Percentiles rank a stretch among this genome's conserved stretches.
Evolutionary conservation across 2,888 invertebrate genomes (phyloP).

Genomic region (Craniophora ligustri): DNA sequence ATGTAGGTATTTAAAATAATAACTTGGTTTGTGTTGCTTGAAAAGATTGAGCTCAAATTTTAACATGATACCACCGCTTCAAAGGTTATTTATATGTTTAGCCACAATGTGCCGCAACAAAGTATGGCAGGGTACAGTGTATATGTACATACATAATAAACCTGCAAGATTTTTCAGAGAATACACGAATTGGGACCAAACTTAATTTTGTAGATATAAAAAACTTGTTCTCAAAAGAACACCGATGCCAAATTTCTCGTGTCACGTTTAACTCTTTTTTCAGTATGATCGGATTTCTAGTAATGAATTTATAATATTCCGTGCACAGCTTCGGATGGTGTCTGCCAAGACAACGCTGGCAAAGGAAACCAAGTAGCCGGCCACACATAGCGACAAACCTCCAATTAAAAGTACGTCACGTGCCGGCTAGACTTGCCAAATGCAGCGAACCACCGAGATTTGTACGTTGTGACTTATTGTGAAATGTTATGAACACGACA

Average conservation of each 20-base stretch:
- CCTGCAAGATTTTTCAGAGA: too few species aligned
- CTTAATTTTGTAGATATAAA: too few species aligned
- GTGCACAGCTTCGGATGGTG: slow-evolving; percentile 68
- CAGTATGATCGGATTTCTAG: slow-evolving; percentile 63
- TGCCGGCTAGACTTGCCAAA: slow-evolving; percentile 55
- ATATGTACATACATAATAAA: too few species aligned
- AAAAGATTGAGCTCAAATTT: too few species aligned
- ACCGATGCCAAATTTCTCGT: slow-evolving; percentile 11
- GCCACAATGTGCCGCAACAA: too few species aligned
- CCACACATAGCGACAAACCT: slow-evolving; percentile 67
- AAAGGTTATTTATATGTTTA: too few species aligned
- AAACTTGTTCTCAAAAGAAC: slow-evolving; percentile 25
- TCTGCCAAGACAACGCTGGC: slow-evolving; percentile 76
- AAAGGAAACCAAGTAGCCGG: slow-evolving; percentile 46
- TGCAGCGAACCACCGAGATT: slow-evolving; percentile 34
- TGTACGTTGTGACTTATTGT: slow-evolving; percentile 34
- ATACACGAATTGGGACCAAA: too few species aligned
- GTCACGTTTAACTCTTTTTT: slow-evolving; percentile 60
- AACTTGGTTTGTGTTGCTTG: too few species aligned
- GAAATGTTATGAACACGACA: slow-evolving; percentile 39
- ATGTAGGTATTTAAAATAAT: too few species aligned
- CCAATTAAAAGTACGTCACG: slow-evolving; percentile 75
- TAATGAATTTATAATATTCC: slow-evolving; percentile 77
- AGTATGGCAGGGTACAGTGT: too few species aligned
- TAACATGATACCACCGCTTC: too few species aligned